Base-by-base conservation (phyloP, 1,140 invertebrate genomes). In the Drosophila tani region DNA sequence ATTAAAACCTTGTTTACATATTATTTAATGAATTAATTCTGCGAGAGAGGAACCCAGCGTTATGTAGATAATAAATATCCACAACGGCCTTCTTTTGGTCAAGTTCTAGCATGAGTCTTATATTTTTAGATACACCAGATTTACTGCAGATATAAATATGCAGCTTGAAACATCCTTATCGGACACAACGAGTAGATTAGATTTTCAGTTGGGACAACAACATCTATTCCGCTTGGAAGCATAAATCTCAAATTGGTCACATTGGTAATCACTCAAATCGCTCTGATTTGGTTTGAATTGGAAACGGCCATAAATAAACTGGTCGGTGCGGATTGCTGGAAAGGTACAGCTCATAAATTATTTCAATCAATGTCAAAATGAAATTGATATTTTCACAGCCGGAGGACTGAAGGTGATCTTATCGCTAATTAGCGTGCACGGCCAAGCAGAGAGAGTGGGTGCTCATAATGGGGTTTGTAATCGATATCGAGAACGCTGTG, bases 361-460 rank as follows among this genome's bases (percentile, higher is more conserved):
- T 75, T 87, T 88, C 68, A 78, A 87, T 88, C 83, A 87, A 87
- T 86, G 81, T 87, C 84, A 90, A 66, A 75, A 73, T 65, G 69
- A 87, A 67, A 74, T 73, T 78, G 69, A 73, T 70, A 73, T 71
- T 83, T 76, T 64, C 81, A 70, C 75, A 79, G 67, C 69, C 67
- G 43, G 51, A 43, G 53, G 40, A 43, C 27, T 57, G 51, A 29
- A 64, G 43, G 59, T 32, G 83, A 88, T 83, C 77, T 88, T 87
- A 87, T 87, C 83, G 68, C 77, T 88, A 83, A 88, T 88, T 87
- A 80, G 78, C 78, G 81, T 67, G 75, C 59, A 32, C 46, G 82
- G 51, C 50, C 24, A 27, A 21, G 64, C 40, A n/a, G 24, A 32
- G 9, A 51, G 65, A 41, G 50, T 29, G 53, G 43, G 58, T 46